Base-by-base conservation (phyloP, 2,797 vertebrate genomes). In the Chrosomus eos region DNA sequence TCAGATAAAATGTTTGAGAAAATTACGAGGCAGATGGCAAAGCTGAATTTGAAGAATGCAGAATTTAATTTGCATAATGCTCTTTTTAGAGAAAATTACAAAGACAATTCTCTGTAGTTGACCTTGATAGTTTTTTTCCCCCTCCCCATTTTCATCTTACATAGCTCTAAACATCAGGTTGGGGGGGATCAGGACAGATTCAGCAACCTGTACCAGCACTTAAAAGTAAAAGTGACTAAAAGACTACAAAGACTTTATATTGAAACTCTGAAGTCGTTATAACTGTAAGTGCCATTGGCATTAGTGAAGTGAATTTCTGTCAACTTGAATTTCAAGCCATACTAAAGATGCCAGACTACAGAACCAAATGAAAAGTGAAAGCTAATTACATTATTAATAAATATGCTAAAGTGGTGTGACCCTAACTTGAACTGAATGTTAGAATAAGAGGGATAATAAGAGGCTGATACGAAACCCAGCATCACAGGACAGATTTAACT, bases 21-120 rank as follows among this genome's bases (percentile, higher is more conserved):
- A 62, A 85, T 85, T 48, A 73, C 53, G 23, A 79, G 67, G 53
- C 83, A 85, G 68, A 72, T 85, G 77, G 76, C 40, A 62, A 79
- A 62, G 67, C 76, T 85, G 76, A n/a, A n/a, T n/a, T n/a, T n/a
- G n/a, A 72, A 72, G 68, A 78, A 85, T 64, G 76, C 75, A n/a
- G 40, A 73, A 51, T 62, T 45, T 38, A 26, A 79, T 68, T 85
- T 72, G 83, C 75, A 83, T 75, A 83, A 83, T 83, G 58, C 23
- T 51, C 81, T 66, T 67, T 73, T 75, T 38, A 53, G 58, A 75
- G 71, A 83, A 75, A 74, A 66, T 71, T 64, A 60, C 58, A 75
- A 75, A 82, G 43, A 64, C 40, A 48, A 16, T 74, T 80, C 62
- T 77, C 38, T 18, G 28, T 48, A 53, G 53, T 53, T 80, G 75